Evolutionary conservation across 2,113 vertebrate species (phyloP).

Genomic region (Acanthisitta chloris): DNA sequence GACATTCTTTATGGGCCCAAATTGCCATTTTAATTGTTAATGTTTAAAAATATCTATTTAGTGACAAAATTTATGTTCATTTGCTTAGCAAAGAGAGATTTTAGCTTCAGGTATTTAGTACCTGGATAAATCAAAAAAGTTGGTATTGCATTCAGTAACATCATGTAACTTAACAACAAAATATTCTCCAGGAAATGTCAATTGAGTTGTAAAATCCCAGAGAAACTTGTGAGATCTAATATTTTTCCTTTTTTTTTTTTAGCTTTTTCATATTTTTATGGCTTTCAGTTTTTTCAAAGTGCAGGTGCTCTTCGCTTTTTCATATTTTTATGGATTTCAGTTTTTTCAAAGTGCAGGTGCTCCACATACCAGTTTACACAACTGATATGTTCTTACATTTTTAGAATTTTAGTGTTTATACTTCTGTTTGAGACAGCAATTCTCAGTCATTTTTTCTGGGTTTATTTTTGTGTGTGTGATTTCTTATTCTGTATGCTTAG

Average conservation of each 20-base stretch:
- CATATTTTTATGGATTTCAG: background rate
- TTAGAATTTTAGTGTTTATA: slow-evolving; percentile 55
- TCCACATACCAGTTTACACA: background rate
- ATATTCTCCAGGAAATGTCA: slow-evolving; percentile 53
- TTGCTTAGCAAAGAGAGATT: background rate
- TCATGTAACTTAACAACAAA: slow-evolving; percentile 26
- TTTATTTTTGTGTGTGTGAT: background rate
- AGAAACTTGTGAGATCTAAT: slow-evolving; percentile 10
- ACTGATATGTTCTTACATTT: slow-evolving; percentile 17
- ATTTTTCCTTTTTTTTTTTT: background rate
- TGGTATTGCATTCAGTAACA: background rate
- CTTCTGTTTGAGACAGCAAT: slow-evolving; percentile 52
- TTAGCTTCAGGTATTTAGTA: background rate
- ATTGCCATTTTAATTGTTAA: background rate
- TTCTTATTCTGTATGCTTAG: background rate
- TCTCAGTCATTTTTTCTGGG: background rate
- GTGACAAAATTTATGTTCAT: background rate
- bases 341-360: background rate
- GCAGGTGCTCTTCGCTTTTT: slow-evolving; percentile 25
- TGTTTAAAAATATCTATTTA: background rate
- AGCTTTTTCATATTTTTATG: slow-evolving; percentile 10
- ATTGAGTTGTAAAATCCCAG: slow-evolving; percentile 18
- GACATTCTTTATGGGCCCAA: background rate
- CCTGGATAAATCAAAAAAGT: slow-evolving; percentile 26
- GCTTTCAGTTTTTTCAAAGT: background rate